Percentiles rank a stretch among this genome's conserved stretches.
phyloP scores from a whole-genome alignment of 1,140 invertebrate species.

The Drosophila persimilis region DNA sequence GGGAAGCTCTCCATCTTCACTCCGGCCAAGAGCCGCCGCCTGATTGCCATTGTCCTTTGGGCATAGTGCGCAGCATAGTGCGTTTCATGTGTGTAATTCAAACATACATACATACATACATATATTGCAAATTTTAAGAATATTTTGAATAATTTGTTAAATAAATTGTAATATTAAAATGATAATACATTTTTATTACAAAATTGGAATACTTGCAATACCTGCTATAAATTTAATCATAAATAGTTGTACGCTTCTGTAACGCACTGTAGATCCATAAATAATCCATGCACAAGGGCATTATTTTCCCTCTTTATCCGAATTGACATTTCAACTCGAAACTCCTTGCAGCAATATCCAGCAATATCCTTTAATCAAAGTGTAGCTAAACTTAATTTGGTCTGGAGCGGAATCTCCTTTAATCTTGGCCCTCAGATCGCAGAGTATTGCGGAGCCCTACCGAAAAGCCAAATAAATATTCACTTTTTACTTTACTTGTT shows the following conservation, averaged over 20 bases:
- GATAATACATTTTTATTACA: too few species aligned
- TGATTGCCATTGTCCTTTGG: slow-evolving; percentile 34
- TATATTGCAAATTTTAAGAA: background rate
- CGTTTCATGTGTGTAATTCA: background rate
- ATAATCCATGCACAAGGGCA: slow-evolving; percentile 8
- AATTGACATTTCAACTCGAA: slow-evolving; percentile 11
- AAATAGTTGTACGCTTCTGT: too few species aligned
- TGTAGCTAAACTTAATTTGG: slow-evolving; percentile 32
- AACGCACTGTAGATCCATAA: slow-evolving; percentile 5
- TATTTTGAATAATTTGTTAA: background rate
- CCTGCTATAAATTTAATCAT: too few species aligned
- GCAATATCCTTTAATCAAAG: slow-evolving; percentile 18
- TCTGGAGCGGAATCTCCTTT: slow-evolving; percentile 17
- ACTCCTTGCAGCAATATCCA: background rate
- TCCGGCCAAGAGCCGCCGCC: slow-evolving; percentile 1
- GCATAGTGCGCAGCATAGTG: slow-evolving; percentile 6
- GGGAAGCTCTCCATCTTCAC: slow-evolving; percentile 28
- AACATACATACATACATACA: too few species aligned
- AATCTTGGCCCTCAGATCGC: slow-evolving; percentile 39
- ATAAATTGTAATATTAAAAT: too few species aligned
- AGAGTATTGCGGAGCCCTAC: slow-evolving; percentile 41
- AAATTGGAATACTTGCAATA: too few species aligned
- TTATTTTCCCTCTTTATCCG: slow-evolving; percentile 1
- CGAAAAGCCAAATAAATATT: slow-evolving; percentile 60
- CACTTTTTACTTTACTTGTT: slow-evolving; percentile 63